Conservation (phyloP, 23 tunicate genomes). For the Halocynthia roretzi region DNA sequence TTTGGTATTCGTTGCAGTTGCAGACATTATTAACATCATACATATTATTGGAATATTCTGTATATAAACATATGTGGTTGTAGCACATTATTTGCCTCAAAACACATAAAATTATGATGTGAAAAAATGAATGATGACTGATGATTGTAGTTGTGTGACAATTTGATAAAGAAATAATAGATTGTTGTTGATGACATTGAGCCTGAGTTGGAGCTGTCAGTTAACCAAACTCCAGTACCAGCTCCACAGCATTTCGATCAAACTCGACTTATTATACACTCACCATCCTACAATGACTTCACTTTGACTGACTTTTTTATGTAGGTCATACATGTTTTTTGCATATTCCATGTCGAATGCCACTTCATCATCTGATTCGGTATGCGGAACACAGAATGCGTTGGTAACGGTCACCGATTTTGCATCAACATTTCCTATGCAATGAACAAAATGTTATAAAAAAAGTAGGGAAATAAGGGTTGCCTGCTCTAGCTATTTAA, state of each 20-base stretch:
- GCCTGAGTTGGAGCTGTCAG: neutral
- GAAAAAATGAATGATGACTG: neutral
- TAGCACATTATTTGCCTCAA: no score
- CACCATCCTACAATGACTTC: conserved; percentile 97
- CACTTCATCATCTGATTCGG: conserved; percentile 88
- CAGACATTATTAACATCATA: no score
- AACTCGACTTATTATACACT: conserved; percentile 5
- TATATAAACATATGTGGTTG: no score
- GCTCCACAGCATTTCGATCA: no score
- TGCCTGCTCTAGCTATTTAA: no score
- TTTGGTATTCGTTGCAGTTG: no score
- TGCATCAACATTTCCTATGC: conserved; percentile 75
- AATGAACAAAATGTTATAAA: no score
- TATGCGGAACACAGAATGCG: conserved; percentile 89
- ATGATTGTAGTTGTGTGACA: neutral
- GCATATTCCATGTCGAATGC: conserved; percentile 97
- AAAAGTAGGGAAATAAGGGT: no score
- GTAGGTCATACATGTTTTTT: conserved; percentile 71
- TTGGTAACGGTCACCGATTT: conserved; percentile 83
- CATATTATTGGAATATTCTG: no score
- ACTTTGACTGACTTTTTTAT: conserved; percentile 66
- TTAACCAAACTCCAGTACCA: neutral
- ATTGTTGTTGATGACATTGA: neutral
- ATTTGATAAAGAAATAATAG: neutral
- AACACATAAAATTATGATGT: no score